Conservation (phyloP, 2,797 vertebrate species). For the Pteropus rufus region DNA sequence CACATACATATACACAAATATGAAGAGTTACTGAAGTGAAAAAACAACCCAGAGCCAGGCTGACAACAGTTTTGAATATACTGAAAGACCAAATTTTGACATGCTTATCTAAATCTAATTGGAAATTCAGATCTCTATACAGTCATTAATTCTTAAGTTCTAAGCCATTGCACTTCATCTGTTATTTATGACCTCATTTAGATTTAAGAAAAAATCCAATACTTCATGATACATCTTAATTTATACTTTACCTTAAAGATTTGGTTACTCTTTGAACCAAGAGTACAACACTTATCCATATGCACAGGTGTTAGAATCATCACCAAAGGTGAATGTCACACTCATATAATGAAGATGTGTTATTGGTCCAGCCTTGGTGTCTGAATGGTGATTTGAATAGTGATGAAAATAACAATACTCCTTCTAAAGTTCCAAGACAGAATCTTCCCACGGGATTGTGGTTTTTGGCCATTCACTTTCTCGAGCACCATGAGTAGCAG, state of each 20-base stretch:
- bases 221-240: constrained; percentile 46
- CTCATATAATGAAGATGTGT: neutral
- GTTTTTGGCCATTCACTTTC: neutral
- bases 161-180: constrained; percentile 54
- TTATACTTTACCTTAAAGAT: constrained; percentile 55
- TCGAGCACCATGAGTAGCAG: neutral
- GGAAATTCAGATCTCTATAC: constrained; percentile 44
- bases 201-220: constrained; percentile 58
- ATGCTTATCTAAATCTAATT: constrained; percentile 56
- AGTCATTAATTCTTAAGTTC: constrained; percentile 56
- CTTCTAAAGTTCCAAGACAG: neutral
- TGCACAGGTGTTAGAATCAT: constrained; percentile 1
- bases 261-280: constrained; percentile 27
- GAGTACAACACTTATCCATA: neutral
- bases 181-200: constrained; percentile 71
- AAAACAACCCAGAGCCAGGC: neutral
- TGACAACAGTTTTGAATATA: constrained; percentile 4
- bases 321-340: neutral
- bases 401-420: neutral
- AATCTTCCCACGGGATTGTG: neutral
- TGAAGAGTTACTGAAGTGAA: neutral
- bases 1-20: neutral
- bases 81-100: neutral
- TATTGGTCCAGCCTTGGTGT: neutral
- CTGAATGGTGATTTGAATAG: constrained; percentile 11